These are phyloP conservation scores for Nothocercus nigrocapillus DNA, from an alignment of 2,113 vertebrate species.

Conservation along the genomic window DNA sequence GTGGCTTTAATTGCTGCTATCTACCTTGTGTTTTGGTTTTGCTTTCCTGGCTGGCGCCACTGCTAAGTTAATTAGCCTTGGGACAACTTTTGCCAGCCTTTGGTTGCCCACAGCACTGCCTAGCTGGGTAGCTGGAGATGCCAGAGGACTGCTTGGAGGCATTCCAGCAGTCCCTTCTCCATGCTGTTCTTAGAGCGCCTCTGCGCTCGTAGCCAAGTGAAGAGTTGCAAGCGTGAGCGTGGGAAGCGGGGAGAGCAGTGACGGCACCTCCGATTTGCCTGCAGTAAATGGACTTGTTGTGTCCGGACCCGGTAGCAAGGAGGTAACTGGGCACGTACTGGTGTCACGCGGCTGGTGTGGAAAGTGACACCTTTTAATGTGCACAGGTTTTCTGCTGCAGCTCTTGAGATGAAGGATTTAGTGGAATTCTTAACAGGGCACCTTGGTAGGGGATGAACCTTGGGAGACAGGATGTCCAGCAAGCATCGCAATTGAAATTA, in stretches of 20 bases:
- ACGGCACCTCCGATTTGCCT: rapidly evolving
- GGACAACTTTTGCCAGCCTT: rapidly evolving
- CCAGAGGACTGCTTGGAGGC: background rate
- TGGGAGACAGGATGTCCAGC: rapidly evolving
- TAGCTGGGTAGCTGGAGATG: background rate
- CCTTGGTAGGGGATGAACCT: rapidly evolving
- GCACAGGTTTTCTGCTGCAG: rapidly evolving
- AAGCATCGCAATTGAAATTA: rapidly evolving
- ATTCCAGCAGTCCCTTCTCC: background rate
- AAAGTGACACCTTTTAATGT: background rate
- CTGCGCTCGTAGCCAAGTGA: background rate
- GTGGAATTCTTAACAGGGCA: background rate
- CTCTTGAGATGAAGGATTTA: background rate
- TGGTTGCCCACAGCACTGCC: background rate
- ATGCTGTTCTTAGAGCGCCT: background rate
- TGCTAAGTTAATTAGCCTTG: background rate
- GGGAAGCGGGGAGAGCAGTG: background rate
- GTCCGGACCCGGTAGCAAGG: rapidly evolving
- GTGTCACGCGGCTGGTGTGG: background rate
- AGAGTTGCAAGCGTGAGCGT: background rate
- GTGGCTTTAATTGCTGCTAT: background rate
- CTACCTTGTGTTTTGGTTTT: background rate
- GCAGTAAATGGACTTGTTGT: rapidly evolving
- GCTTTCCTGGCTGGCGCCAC: background rate
- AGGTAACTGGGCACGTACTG: rapidly evolving